phyloP scores from a whole-genome alignment of 1,140 invertebrate genomes.

The Diabrotica undecimpunctata region DNA sequence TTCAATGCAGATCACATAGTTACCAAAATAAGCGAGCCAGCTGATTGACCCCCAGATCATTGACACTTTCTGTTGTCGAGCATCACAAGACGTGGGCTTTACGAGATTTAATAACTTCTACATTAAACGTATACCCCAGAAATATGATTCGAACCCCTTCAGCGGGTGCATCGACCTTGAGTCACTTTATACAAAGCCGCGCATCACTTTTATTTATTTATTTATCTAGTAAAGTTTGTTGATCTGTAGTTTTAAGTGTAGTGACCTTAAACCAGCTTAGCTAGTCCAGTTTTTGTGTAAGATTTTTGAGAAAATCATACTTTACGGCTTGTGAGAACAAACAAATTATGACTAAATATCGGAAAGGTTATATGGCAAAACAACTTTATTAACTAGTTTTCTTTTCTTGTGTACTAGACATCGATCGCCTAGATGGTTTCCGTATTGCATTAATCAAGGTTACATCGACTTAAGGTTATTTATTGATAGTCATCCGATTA shows the following conservation, averaged over 20 bases:
- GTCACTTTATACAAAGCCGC: not conserved
- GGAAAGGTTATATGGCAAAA: too few species aligned
- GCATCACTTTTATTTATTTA: constrained; percentile 4
- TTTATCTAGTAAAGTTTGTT: constrained; percentile 15
- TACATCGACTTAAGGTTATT: constrained; percentile 12
- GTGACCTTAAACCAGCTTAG: constrained; percentile 7
- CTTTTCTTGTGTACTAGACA: not conserved
- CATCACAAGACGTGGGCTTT: constrained; percentile 4
- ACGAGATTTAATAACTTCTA: not conserved
- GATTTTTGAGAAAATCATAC: constrained; percentile 1
- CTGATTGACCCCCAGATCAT: constrained; percentile 23
- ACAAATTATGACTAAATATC: too few species aligned
- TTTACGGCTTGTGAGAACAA: not conserved
- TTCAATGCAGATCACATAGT: constrained; percentile 23
- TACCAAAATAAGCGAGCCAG: constrained; percentile 22
- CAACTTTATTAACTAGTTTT: too few species aligned
- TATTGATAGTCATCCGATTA: constrained; percentile 11
- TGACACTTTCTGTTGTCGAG: constrained; percentile 16
- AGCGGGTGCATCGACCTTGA: constrained; percentile 11
- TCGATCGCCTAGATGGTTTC: not conserved
- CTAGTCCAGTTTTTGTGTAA: constrained; percentile 12
- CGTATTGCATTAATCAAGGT: constrained; percentile 19
- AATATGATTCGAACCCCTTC: constrained; percentile 7
- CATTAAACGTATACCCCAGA: constrained; percentile 1
- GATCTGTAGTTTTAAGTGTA: constrained; percentile 13